These are phyloP conservation scores for Fistularia commersonii DNA, from an alignment of 2,797 vertebrate species.

Conservation along the genomic window DNA sequence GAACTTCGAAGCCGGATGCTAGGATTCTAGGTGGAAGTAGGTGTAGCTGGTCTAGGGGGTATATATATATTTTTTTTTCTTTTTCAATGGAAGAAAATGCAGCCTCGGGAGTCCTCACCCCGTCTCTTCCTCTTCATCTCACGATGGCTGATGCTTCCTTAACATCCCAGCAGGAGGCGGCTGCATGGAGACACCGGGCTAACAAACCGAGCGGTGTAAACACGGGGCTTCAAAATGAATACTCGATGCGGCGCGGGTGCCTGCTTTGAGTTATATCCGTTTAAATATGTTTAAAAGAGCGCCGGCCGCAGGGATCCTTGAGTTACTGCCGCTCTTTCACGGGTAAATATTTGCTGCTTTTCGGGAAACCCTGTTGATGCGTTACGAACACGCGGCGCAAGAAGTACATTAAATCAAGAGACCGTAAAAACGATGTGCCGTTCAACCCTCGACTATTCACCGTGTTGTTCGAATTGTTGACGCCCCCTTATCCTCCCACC, in stretches of 20 bases:
- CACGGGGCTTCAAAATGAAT: conserved; percentile 63
- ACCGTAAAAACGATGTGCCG: conserved; percentile 4
- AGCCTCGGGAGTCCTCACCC: conserved; percentile 27
- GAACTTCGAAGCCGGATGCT: conserved; percentile 23
- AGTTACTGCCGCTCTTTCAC: conserved; percentile 11
- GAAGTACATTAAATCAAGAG: conserved; percentile 11
- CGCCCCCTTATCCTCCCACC: conserved; percentile 27
- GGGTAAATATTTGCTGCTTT: conserved; percentile 46
- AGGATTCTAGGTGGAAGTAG: conserved; percentile 21
- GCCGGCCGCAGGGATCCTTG: conserved; percentile 27
- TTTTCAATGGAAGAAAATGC: conserved; percentile 43
- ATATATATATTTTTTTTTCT: conserved; percentile 14
- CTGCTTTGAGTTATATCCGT: conserved; percentile 43
- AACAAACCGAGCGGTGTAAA: conserved; percentile 48
- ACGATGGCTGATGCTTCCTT: conserved; percentile 47
- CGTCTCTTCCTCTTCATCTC: conserved; percentile 35
- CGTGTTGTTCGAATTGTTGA: conserved; percentile 13
- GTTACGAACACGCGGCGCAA: conserved; percentile 1
- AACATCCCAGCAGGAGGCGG: conserved; percentile 51
- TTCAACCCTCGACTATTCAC: conserved; percentile 2
- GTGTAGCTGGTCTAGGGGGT: no score
- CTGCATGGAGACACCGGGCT: conserved; percentile 32
- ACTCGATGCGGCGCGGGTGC: conserved; percentile 36
- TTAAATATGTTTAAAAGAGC: conserved; percentile 44
- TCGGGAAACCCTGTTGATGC: conserved; percentile 12